phyloP scores from a whole-genome alignment of 2,113 vertebrate genomes.

The Malurus cyaneus region DNA sequence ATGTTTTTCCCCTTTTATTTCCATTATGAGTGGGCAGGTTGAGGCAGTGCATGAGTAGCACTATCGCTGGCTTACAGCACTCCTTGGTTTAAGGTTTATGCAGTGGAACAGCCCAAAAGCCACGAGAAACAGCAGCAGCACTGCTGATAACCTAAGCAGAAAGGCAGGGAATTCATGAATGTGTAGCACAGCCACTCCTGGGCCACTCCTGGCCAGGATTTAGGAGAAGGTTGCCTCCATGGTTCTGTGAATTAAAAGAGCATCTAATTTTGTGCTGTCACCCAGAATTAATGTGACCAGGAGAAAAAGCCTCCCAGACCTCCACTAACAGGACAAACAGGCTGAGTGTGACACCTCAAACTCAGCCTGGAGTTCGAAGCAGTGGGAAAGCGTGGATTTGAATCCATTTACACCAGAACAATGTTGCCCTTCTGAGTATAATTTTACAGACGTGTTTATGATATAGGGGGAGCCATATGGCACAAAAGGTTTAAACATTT shows the following conservation, averaged over 20 bases:
- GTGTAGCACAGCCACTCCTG: neutral
- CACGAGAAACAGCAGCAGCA: neutral
- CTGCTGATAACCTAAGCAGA: neutral
- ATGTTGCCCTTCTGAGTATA: neutral
- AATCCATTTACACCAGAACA: neutral
- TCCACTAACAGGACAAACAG: neutral
- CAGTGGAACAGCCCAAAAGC: neutral
- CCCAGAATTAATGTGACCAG: neutral
- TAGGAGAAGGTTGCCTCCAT: neutral
- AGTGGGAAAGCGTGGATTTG: accelerated
- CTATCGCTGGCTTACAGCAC: neutral
- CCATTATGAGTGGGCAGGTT: neutral
- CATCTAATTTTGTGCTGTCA: neutral
- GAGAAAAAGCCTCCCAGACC: neutral
- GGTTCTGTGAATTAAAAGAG: neutral
- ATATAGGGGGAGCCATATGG: conserved; percentile 50
- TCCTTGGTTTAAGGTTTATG: neutral
- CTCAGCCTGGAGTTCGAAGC: neutral
- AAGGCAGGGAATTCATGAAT: neutral
- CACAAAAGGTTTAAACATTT: conserved; percentile 43
- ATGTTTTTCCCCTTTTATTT: neutral
- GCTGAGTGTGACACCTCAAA: neutral
- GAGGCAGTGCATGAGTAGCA: neutral
- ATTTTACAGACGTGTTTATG: conserved; percentile 40
- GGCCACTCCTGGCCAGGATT: neutral